Percentiles rank a stretch among this genome's conserved stretches.
Evolutionary conservation across 2,113 vertebrate genomes (phyloP).

Genomic region (Gopherus flavomarginatus): DNA sequence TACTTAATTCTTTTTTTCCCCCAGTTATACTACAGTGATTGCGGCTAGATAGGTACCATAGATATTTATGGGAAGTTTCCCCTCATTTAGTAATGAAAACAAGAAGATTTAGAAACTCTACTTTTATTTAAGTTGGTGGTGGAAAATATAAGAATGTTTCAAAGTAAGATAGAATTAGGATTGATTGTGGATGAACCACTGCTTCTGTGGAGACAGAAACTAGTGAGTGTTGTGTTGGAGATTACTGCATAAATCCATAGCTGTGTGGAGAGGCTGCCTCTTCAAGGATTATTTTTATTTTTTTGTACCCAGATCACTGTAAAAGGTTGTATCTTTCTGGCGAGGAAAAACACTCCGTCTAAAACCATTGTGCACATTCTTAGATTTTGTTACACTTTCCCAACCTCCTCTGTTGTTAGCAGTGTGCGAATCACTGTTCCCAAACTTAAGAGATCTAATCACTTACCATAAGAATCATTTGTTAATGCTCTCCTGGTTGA

Average conservation of each 20-base stretch:
- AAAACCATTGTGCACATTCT: neutral
- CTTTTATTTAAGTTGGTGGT: neutral
- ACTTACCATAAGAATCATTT: neutral
- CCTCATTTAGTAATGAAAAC: neutral
- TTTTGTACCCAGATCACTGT: neutral
- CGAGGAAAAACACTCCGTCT: neutral
- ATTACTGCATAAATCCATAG: fast-evolving
- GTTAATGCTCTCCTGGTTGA: fast-evolving
- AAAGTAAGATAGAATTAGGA: neutral
- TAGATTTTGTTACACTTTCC: fast-evolving
- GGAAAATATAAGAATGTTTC: neutral
- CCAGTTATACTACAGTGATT: neutral
- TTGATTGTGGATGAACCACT: neutral
- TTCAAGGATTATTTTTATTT: neutral
- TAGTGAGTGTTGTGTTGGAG: neutral
- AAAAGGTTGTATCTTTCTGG: neutral
- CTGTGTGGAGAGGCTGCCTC: neutral
- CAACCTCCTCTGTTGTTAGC: no score
- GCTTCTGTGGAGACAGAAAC: neutral
- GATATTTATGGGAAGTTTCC: neutral
- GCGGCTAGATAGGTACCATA: neutral
- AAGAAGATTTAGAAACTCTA: neutral
- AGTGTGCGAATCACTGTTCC: neutral
- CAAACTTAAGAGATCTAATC: neutral
- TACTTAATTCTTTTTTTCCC: neutral